Conservation (phyloP, 1,140 invertebrate species). For the Tetramorium parvispinum region DNA sequence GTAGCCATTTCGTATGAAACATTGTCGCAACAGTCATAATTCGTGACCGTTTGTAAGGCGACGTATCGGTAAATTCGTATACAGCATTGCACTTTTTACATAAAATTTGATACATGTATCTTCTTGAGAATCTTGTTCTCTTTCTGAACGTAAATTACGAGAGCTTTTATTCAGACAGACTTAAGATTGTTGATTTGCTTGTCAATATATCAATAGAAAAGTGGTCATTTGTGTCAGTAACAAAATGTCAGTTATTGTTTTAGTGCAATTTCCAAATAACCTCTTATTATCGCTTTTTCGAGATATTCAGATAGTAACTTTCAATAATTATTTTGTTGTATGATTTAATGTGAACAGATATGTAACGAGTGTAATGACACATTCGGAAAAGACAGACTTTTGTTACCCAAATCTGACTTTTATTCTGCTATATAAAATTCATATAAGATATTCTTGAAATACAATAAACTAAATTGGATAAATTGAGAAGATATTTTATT, state of each 20-base stretch:
- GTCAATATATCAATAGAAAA: background rate
- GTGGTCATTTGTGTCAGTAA: background rate
- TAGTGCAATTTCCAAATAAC: background rate
- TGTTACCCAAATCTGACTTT: background rate
- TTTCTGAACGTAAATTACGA: background rate
- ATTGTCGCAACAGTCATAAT: background rate
- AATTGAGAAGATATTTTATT: background rate
- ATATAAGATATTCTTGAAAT: background rate
- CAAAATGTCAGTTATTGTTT: background rate
- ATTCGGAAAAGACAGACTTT: background rate
- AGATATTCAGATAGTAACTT: background rate
- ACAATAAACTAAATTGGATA: background rate
- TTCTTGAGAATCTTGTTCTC: background rate
- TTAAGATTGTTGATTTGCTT: background rate
- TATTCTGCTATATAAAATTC: background rate
- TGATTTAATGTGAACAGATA: background rate
- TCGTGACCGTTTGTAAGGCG: background rate
- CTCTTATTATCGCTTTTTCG: background rate
- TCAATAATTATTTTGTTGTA: background rate
- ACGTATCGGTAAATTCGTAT: conserved; percentile 18
- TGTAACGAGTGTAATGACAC: background rate
- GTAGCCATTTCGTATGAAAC: background rate
- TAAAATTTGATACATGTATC: conserved; percentile 9
- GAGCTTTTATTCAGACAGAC: background rate
- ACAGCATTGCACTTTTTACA: background rate